A percentile compares a stretch with the other conserved stretches of the same genome.
Evolutionary conservation across 2,888 invertebrate species (phyloP).

Genomic region (Caenorhabditis sp.): DNA sequence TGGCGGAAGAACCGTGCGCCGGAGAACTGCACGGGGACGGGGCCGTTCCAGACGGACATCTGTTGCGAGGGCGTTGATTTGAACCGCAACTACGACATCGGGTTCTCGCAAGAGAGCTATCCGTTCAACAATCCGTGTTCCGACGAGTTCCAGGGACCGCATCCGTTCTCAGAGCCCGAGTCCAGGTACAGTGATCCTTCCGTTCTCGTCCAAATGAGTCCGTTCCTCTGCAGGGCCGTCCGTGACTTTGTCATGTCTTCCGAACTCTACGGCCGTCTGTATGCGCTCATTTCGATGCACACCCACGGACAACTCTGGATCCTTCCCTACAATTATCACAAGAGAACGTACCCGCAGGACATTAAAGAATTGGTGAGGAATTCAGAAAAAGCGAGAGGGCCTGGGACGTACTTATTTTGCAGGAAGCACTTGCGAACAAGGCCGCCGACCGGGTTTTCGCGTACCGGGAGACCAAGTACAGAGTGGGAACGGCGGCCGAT

Average conservation of each 20-base stretch:
- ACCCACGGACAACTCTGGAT: constrained; percentile 79
- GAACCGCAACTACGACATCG: constrained; percentile 78
- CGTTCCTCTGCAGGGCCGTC: constrained; percentile 75
- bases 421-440: constrained; percentile 66
- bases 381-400: not conserved
- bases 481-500: constrained; percentile 76
- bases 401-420: not conserved
- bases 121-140: constrained; percentile 78
- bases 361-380: constrained; percentile 68
- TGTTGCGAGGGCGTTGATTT: constrained; percentile 78
- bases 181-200: constrained; percentile 57
- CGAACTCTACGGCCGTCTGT: constrained; percentile 70
- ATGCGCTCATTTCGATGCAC: constrained; percentile 77
- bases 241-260: constrained; percentile 72
- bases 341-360: constrained; percentile 74
- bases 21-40: constrained; percentile 73
- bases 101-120: constrained; percentile 67
- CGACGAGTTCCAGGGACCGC: constrained; percentile 77
- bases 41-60: constrained; percentile 65
- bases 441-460: constrained; percentile 66
- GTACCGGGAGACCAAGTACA: constrained; percentile 71
- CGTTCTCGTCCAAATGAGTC: not conserved
- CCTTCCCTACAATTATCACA: constrained; percentile 76
- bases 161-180: constrained; percentile 78
- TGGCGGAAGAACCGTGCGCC: constrained; percentile 78